phyloP scores from a whole-genome alignment of 2,797 vertebrate species.

The Hemitrygon akajei region DNA sequence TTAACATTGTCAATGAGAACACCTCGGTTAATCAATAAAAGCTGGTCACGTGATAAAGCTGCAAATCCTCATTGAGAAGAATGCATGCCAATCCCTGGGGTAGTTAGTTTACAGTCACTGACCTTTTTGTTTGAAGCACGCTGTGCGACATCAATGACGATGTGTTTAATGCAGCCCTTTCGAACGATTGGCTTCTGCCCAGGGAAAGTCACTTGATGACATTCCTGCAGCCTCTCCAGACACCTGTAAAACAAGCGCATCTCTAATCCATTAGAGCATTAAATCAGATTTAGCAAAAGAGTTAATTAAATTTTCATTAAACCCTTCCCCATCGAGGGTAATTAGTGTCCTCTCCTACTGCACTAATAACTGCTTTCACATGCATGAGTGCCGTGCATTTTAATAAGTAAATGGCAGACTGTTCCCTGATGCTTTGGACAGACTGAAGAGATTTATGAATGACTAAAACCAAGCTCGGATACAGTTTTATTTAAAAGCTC shows the following conservation, averaged over 20 bases:
- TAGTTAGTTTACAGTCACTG: slow-evolving; percentile 36
- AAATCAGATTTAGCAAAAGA: background rate
- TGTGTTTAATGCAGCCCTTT: slow-evolving; percentile 77
- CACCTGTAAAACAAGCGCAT: slow-evolving; percentile 59
- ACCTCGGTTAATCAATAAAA: background rate
- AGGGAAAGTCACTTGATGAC: slow-evolving; percentile 73
- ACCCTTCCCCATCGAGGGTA: background rate
- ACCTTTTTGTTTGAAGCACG: slow-evolving; percentile 93
- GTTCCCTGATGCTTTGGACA: background rate
- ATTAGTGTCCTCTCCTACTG: background rate
- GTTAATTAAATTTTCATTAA: background rate
- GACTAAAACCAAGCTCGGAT: background rate
- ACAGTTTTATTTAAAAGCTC: background rate
- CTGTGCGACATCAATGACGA: slow-evolving; percentile 75
- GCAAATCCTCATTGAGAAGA: background rate
- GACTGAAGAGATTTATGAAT: background rate
- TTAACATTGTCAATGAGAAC: background rate
- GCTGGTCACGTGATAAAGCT: background rate
- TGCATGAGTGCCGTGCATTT: background rate
- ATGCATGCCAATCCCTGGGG: background rate
- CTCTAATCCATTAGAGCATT: background rate
- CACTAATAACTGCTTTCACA: background rate
- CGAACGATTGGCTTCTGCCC: slow-evolving; percentile 70
- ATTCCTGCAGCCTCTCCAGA: slow-evolving; percentile 73
- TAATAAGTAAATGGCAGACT: no score